Conservation (phyloP, 2,888 invertebrate genomes). For the Acleris emargana region DNA sequence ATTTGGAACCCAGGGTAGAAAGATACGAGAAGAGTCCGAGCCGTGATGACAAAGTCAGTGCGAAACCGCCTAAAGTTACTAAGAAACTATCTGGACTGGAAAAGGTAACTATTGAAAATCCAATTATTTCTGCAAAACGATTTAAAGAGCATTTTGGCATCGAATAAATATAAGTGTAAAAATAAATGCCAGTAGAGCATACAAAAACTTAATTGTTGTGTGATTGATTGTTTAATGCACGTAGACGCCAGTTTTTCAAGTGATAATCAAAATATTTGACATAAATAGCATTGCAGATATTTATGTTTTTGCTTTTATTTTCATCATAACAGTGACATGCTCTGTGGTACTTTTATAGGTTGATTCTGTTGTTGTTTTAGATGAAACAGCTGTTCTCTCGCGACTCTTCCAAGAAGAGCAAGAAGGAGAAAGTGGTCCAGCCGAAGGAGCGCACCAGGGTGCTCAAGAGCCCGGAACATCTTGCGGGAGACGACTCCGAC, state of each 20-base stretch:
- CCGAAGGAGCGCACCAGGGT: conserved; percentile 81
- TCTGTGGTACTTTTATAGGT: not conserved
- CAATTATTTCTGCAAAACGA: not conserved
- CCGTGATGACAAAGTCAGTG: conserved; percentile 79
- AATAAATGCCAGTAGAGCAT: no score
- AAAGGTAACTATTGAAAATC: conserved; percentile 79
- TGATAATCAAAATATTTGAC: not conserved
- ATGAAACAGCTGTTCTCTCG: conserved; percentile 90
- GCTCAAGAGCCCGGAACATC: conserved; percentile 83
- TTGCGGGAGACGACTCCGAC: conserved; percentile 74
- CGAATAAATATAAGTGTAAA: no score
- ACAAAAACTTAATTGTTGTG: no score
- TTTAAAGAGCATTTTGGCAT: no score
- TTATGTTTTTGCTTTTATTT: no score
- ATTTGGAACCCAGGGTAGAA: conserved; percentile 86
- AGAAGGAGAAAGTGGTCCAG: conserved; percentile 85
- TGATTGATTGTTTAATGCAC: no score
- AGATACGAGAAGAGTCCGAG: conserved; percentile 82
- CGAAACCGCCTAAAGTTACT: conserved; percentile 84
- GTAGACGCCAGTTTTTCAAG: no score
- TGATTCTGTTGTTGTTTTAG: conserved; percentile 56
- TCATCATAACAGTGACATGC: no score
- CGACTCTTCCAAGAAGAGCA: conserved; percentile 87
- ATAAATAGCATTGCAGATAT: not conserved
- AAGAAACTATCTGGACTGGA: conserved; percentile 89